phyloP scores from a whole-genome alignment of 2,797 vertebrate genomes.

The Rallus crepitans region DNA sequence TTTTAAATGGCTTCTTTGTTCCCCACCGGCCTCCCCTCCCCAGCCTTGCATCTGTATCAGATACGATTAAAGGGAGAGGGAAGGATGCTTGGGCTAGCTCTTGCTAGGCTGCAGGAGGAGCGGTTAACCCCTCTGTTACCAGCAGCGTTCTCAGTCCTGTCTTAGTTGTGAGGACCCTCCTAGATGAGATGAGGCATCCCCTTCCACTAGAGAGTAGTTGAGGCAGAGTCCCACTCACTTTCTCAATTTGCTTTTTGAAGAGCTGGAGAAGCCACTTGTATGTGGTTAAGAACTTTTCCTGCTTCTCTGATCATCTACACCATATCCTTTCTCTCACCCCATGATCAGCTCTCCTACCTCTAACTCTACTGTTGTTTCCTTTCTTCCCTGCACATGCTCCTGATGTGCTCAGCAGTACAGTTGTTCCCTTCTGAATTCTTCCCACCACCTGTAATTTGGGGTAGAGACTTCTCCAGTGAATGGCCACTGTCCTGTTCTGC shows the following conservation, averaged over 20 bases:
- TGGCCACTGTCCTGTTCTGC: neutral
- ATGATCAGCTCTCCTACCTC: neutral
- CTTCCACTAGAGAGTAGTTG: neutral
- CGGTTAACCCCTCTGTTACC: conserved; percentile 75
- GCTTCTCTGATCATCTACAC: neutral
- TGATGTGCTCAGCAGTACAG: neutral
- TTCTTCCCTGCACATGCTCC: neutral
- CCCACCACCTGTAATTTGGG: neutral
- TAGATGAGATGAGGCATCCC: neutral
- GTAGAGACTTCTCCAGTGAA: neutral
- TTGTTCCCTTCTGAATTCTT: neutral
- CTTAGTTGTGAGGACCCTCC: neutral
- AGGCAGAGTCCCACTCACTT: neutral
- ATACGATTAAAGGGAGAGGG: conserved; percentile 84
- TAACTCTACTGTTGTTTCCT: neutral
- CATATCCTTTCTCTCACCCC: neutral
- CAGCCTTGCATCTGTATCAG: conserved; percentile 80
- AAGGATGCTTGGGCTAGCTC: conserved; percentile 44
- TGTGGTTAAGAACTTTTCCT: neutral
- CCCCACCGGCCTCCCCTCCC: conserved; percentile 44
- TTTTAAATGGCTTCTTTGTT: conserved; percentile 85
- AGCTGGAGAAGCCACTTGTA: neutral
- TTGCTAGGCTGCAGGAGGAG: conserved; percentile 44
- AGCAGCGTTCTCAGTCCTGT: neutral
- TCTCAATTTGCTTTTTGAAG: neutral